These are phyloP conservation scores for Tympanuchus pallidicinctus DNA, from an alignment of 2,113 vertebrate species.

Conservation along the genomic window DNA sequence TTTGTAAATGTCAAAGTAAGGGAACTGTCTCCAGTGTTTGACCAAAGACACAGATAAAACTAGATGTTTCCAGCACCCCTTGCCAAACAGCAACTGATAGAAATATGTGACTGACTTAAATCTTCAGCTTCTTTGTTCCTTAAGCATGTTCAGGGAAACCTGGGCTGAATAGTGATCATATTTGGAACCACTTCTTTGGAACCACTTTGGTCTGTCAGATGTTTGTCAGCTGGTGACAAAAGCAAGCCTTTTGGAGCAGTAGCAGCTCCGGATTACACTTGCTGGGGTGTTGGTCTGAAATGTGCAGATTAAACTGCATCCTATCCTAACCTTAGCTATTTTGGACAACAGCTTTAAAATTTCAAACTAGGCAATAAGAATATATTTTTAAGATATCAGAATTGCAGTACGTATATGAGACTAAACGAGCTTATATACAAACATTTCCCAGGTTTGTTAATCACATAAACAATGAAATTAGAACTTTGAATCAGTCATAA, in stretches of 20 bases:
- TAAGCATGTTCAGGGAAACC: background rate
- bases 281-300: background rate
- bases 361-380: background rate
- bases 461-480: background rate
- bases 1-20: background rate
- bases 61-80: background rate
- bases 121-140: background rate
- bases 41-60: background rate
- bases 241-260: background rate
- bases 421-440: background rate
- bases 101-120: background rate
- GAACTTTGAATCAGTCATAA: background rate
- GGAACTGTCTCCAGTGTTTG: background rate
- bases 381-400: background rate
- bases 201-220: background rate
- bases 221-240: background rate
- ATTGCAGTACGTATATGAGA: background rate
- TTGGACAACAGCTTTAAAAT: background rate
- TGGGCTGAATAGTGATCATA: background rate
- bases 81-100: background rate
- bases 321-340: background rate
- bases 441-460: background rate
- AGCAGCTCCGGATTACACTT: background rate
- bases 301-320: background rate
- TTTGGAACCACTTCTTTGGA: background rate